phyloP scores from a whole-genome alignment of 2,888 invertebrate species.

The Drosophila prostipennis region DNA sequence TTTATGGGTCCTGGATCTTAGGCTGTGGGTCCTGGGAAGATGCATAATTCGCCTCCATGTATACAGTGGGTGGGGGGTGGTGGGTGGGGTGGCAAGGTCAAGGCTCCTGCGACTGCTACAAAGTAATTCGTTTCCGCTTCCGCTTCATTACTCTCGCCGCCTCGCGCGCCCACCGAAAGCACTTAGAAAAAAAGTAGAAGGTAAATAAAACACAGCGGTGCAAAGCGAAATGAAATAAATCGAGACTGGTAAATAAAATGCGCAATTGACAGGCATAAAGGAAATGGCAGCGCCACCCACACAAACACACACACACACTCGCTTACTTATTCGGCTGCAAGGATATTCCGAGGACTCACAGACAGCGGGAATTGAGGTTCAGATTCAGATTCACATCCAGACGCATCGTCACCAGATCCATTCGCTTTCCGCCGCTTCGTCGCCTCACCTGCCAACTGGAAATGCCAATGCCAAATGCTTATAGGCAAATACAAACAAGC shows the following conservation, averaged over 20 bases:
- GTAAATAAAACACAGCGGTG: slow-evolving; percentile 14
- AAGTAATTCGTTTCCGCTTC: slow-evolving; percentile 69
- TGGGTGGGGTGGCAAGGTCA: slow-evolving; percentile 47
- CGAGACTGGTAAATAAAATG: slow-evolving; percentile 46
- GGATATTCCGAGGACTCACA: slow-evolving; percentile 3
- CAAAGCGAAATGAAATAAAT: slow-evolving; percentile 39
- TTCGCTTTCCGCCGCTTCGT: slow-evolving; percentile 5
- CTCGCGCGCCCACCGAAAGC: slow-evolving; percentile 15
- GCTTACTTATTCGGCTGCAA: background rate
- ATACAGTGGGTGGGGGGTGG: background rate
- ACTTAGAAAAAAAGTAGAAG: slow-evolving; percentile 20
- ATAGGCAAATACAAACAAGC: slow-evolving; percentile 49
- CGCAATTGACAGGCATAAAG: slow-evolving; percentile 50
- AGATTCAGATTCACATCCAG: background rate
- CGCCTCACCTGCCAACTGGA: slow-evolving; percentile 11
- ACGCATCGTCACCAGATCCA: slow-evolving; percentile 7
- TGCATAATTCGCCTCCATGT: slow-evolving; percentile 16
- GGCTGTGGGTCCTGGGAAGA: slow-evolving; percentile 3
- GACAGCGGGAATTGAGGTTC: background rate
- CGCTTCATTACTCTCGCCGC: slow-evolving; percentile 61
- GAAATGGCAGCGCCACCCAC: slow-evolving; percentile 34
- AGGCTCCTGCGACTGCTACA: slow-evolving; percentile 57
- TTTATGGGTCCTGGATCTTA: slow-evolving; percentile 2
- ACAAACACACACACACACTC: background rate
- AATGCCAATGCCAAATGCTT: slow-evolving; percentile 45